Conservation (phyloP, 2,113 vertebrate genomes). For the Dromiciops gliroides region DNA sequence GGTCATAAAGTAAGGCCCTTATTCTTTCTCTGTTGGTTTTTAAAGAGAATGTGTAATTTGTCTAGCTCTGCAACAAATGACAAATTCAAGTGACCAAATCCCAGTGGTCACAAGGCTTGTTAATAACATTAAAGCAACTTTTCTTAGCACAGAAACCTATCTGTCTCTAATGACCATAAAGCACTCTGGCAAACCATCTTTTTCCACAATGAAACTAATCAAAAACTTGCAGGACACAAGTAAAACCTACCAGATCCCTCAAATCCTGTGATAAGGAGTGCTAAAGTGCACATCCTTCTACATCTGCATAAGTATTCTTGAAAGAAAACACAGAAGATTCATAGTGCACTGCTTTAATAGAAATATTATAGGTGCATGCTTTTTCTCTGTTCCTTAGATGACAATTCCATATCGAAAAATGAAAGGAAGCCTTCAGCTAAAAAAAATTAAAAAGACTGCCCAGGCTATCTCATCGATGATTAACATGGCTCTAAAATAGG, state of each 20-base stretch:
- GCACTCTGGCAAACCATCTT: neutral
- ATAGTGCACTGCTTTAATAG: neutral
- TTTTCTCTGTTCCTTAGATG: slow-evolving; percentile 9
- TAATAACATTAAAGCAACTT: neutral
- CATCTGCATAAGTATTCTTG: neutral
- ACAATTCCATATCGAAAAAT: neutral
- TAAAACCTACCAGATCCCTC: neutral
- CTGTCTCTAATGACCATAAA: neutral
- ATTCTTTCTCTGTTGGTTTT: neutral
- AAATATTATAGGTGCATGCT: neutral
- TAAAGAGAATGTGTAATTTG: neutral
- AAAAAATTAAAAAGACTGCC: neutral
- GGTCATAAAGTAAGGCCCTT: neutral
- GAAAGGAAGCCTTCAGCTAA: neutral
- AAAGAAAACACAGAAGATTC: neutral
- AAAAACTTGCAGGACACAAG: neutral
- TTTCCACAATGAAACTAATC: neutral
- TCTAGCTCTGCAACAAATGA: neutral
- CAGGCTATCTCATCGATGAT: neutral
- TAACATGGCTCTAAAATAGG: neutral
- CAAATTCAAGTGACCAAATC: neutral
- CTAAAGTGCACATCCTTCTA: neutral
- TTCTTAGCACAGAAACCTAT: neutral
- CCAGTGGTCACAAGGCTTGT: neutral
- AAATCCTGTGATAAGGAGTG: neutral